These are phyloP conservation scores for Agelastica alni DNA, from an alignment of 2,888 invertebrate genomes.

Conservation along the genomic window DNA sequence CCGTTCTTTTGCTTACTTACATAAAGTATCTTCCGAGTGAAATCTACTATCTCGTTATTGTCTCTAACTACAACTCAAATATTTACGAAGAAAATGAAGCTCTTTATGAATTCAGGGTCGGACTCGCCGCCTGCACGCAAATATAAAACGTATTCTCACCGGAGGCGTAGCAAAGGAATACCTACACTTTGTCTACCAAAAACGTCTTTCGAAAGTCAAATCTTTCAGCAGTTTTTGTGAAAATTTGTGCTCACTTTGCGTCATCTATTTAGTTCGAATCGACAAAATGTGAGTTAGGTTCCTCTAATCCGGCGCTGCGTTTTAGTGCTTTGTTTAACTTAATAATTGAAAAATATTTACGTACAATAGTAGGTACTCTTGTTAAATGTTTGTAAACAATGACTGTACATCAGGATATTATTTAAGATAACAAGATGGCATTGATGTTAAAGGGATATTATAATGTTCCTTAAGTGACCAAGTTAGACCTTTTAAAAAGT, in stretches of 20 bases:
- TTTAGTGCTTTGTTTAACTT: slow-evolving; percentile 17
- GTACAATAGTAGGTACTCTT: slow-evolving; percentile 15
- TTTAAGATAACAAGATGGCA: not conserved
- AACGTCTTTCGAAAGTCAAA: no score
- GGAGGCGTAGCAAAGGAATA: no score
- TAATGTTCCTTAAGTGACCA: not conserved
- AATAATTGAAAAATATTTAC: slow-evolving; percentile 23
- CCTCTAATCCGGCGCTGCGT: not conserved
- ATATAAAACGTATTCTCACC: no score
- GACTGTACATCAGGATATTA: not conserved
- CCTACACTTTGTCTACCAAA: no score
- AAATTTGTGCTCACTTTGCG: no score
- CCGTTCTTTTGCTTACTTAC: slow-evolving; percentile 8
- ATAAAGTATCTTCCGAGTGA: slow-evolving; percentile 18
- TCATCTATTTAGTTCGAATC: no score
- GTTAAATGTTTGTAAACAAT: slow-evolving; percentile 1
- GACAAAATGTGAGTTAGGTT: no score
- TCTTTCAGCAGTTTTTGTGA: no score
- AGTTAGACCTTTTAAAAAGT: not conserved
- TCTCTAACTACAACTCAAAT: slow-evolving; percentile 24
- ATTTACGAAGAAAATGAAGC: slow-evolving; percentile 20
- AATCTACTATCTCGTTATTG: slow-evolving; percentile 18
- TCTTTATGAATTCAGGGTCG: not conserved
- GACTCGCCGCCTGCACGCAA: no score
- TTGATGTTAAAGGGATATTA: slow-evolving; percentile 2